These are phyloP conservation scores for Cephus spinipes DNA, from an alignment of 2,888 invertebrate genomes.

Conservation along the genomic window DNA sequence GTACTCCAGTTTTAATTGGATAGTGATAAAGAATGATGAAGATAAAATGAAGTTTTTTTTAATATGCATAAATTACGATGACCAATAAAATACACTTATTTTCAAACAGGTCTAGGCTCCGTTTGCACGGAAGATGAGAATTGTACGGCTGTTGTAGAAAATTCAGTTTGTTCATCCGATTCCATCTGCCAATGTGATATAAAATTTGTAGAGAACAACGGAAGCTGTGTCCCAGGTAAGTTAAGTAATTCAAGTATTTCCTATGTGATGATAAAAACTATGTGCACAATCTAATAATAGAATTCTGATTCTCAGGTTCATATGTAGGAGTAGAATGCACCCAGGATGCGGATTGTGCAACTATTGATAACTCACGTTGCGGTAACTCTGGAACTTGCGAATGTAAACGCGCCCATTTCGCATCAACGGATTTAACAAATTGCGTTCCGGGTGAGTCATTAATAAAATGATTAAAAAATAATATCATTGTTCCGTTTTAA, in stretches of 20 bases:
- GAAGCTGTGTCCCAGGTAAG: too few relatives aligned
- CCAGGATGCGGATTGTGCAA: conserved; percentile 38
- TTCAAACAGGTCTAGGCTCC: neutral
- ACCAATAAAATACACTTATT: neutral
- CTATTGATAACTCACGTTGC: conserved; percentile 39
- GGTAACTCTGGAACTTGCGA: conserved; percentile 36
- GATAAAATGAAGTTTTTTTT: neutral
- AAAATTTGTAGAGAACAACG: too few relatives aligned
- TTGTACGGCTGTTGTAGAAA: too few relatives aligned
- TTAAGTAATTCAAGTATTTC: too few relatives aligned
- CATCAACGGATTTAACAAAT: neutral
- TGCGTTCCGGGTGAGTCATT: conserved; percentile 49
- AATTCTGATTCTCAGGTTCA: too few relatives aligned
- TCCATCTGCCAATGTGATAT: too few relatives aligned
- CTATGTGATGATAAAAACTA: too few relatives aligned
- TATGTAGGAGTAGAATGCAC: conserved; percentile 31
- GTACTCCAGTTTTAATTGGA: too few relatives aligned
- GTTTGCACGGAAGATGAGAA: neutral
- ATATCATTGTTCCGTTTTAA: neutral
- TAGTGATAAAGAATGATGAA: too few relatives aligned
- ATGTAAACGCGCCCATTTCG: conserved; percentile 43
- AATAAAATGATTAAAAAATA: neutral
- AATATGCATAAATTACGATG: neutral
- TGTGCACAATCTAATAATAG: too few relatives aligned
- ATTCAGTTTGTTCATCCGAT: too few relatives aligned